phyloP scores from a whole-genome alignment of 2,888 invertebrate genomes.

The Epicampocera succincta region DNA sequence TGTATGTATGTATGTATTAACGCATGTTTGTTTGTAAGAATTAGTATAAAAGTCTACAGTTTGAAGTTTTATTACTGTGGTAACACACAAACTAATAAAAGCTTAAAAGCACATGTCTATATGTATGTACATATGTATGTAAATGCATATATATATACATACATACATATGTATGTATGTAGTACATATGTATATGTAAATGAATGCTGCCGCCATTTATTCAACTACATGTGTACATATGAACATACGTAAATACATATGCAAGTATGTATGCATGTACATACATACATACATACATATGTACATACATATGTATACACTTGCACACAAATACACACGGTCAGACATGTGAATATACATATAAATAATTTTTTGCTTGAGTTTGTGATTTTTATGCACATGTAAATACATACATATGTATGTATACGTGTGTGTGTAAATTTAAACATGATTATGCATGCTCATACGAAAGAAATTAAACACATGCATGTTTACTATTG shows the following conservation, averaged over 20 bases:
- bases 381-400: conserved; percentile 29
- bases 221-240: background rate
- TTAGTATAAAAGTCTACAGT: conserved; percentile 37
- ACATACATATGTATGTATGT: background rate
- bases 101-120: conserved; percentile 4
- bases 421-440: background rate
- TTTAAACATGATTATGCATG: too few species aligned
- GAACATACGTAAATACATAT: background rate
- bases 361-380: conserved; percentile 12
- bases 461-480: too few species aligned
- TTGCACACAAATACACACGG: background rate
- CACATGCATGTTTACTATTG: too few species aligned
- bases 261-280: too few species aligned
- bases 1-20: too few species aligned
- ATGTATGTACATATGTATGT: background rate
- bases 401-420: background rate
- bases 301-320: background rate
- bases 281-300: conserved; percentile 2
- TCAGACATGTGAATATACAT: background rate
- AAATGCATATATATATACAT: background rate
- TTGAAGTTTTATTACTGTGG: conserved; percentile 47
- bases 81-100: conserved; percentile 44
- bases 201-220: background rate
- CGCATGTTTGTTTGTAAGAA: background rate
- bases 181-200: background rate